Evolutionary conservation across 2,113 vertebrate genomes (phyloP).

Genomic region (Aldabrachelys gigantea): DNA sequence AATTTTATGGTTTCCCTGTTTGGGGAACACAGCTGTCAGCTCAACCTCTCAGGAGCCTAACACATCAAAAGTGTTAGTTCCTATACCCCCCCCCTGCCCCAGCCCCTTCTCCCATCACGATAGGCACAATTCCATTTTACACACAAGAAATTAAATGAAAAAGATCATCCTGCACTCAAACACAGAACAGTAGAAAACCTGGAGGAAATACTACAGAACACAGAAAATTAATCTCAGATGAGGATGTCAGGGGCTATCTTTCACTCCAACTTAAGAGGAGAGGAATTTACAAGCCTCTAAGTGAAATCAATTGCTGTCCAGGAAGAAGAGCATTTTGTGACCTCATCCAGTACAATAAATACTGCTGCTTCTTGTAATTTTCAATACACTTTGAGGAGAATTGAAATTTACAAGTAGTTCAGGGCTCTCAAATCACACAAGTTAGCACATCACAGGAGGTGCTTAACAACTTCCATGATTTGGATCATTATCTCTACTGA

Average conservation of each 20-base stretch:
- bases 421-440: background rate
- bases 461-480: background rate
- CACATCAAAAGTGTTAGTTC: too few species aligned
- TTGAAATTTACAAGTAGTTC: too few species aligned
- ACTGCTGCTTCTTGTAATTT: background rate
- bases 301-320: background rate
- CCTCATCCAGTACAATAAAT: background rate
- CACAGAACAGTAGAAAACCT: background rate
- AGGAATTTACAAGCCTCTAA: background rate
- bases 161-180: background rate
- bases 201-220: background rate
- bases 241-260: background rate
- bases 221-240: background rate
- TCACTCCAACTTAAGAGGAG: background rate
- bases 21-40: too few species aligned
- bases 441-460: background rate
- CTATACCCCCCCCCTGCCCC: too few species aligned
- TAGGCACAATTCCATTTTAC: background rate
- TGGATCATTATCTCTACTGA: background rate
- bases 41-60: too few species aligned
- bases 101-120: background rate
- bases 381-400: background rate
- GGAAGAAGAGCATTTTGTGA: background rate
- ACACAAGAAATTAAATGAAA: background rate
- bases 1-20: too few species aligned